These are phyloP conservation scores for Perodicticus potto DNA, from an alignment of 2,797 vertebrate species.

Conservation along the genomic window DNA sequence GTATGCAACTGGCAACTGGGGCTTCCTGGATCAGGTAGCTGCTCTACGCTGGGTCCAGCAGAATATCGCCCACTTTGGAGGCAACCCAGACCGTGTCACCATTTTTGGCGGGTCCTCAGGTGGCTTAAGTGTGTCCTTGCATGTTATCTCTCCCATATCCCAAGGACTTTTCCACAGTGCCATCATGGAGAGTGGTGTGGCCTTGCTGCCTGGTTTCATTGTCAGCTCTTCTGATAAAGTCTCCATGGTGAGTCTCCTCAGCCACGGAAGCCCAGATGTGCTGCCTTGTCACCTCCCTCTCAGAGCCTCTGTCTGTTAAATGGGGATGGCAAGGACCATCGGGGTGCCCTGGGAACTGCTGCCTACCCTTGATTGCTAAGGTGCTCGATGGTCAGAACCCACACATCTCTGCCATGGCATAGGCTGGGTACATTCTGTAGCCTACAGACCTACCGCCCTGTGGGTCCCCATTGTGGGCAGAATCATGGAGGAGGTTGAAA, in stretches of 20 bases:
- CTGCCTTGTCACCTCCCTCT: neutral
- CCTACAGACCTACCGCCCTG: neutral
- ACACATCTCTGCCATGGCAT: neutral
- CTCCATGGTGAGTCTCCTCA: conserved; percentile 57
- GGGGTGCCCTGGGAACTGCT: neutral
- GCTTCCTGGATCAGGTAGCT: conserved; percentile 91
- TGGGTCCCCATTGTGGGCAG: too few species aligned
- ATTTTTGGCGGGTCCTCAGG: conserved; percentile 91
- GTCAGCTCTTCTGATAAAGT: neutral
- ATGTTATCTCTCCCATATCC: conserved; percentile 86
- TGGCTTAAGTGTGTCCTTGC: conserved; percentile 89
- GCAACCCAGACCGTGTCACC: conserved; percentile 88
- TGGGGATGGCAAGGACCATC: neutral
- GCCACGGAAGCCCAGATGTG: neutral
- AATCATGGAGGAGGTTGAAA: neutral
- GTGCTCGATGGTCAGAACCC: neutral
- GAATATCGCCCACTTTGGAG: conserved; percentile 90
- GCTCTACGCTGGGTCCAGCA: conserved; percentile 91
- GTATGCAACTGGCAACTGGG: conserved; percentile 91
- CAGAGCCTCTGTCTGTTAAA: neutral
- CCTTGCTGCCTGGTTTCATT: neutral
- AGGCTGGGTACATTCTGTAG: neutral
- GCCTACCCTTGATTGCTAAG: neutral
- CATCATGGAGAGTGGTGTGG: conserved; percentile 84
- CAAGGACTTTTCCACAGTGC: conserved; percentile 83